phyloP scores from a whole-genome alignment of 2,113 vertebrate species.

The Budorcas taxicolor region DNA sequence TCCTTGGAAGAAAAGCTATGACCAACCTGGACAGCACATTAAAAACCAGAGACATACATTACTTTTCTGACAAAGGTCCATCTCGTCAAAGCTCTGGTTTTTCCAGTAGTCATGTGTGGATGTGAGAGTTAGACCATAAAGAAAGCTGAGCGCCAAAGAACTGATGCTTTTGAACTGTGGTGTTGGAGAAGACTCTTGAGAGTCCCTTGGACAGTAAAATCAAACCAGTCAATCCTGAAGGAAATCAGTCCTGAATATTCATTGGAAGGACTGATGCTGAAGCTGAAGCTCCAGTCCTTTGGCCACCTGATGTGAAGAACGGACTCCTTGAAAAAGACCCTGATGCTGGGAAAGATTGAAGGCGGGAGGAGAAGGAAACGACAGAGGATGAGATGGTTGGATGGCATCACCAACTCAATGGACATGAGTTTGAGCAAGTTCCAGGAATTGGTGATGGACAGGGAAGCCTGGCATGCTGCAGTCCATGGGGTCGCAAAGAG shows the following conservation, averaged over 20 bases:
- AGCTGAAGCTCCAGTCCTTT: neutral
- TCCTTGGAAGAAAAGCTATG: neutral
- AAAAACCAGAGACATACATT: neutral
- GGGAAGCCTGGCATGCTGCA: neutral
- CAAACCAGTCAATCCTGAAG: neutral
- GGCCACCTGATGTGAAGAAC: neutral
- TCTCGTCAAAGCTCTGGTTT: neutral
- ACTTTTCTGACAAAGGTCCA: neutral
- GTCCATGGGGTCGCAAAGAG: neutral
- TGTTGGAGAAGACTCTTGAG: neutral
- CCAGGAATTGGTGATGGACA: neutral
- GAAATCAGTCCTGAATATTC: neutral
- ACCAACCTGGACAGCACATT: neutral
- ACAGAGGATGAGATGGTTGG: neutral
- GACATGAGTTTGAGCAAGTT: neutral
- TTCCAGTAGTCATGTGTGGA: neutral
- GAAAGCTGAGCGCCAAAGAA: neutral
- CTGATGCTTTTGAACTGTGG: neutral
- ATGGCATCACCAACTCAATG: neutral
- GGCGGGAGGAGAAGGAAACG: rapidly evolving
- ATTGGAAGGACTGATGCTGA: neutral
- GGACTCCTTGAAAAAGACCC: neutral
- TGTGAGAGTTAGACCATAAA: neutral
- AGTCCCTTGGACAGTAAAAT: neutral
- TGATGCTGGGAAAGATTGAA: neutral